Conservation (phyloP, 2,797 vertebrate species). For the Poliocrania exsul region DNA sequence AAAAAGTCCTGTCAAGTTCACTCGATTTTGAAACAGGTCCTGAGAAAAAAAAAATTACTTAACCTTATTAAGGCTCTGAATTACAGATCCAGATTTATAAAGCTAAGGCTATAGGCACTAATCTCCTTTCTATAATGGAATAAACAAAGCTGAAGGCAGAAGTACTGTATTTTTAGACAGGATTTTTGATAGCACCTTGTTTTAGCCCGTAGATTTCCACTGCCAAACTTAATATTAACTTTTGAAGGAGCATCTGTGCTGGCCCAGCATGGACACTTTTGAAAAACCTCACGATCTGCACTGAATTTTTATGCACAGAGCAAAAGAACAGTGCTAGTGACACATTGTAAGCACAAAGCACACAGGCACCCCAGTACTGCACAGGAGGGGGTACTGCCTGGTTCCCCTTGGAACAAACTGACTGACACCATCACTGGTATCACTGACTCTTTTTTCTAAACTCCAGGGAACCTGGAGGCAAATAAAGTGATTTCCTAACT, state of each 20-base stretch:
- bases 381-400: neutral
- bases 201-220: neutral
- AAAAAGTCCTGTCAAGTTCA: neutral
- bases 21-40: neutral
- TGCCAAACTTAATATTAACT: neutral
- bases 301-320: neutral
- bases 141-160: slow-evolving; percentile 19
- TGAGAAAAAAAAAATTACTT: neutral
- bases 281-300: neutral
- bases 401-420: neutral
- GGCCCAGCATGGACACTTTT: neutral
- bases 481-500: neutral
- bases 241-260: neutral
- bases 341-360: neutral
- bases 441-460: neutral
- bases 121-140: slow-evolving; percentile 19
- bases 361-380: neutral
- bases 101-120: neutral
- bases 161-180: slow-evolving; percentile 8
- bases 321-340: neutral
- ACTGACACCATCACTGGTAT: neutral
- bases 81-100: slow-evolving; percentile 54
- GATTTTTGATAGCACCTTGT: slow-evolving; percentile 1
- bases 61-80: slow-evolving; percentile 51
- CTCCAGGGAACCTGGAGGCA: neutral